phyloP scores from a whole-genome alignment of 1,140 invertebrate species.

The Sweltsa coloradensis region DNA sequence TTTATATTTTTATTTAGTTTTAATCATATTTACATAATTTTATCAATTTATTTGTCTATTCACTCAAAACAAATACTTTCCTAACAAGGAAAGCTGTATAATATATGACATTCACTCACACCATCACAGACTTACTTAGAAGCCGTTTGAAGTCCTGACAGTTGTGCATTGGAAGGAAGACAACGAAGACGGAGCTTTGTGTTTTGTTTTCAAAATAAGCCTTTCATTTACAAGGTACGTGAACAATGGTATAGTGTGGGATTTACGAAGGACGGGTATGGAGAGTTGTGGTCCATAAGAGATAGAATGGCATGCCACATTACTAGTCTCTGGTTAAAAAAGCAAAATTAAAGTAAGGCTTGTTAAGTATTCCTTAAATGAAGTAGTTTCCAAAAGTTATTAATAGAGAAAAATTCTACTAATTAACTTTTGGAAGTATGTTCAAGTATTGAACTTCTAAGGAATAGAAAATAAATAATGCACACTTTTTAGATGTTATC shows the following conservation, averaged over 20 bases:
- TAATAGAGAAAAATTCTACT: not conserved
- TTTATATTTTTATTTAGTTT: slow-evolving; percentile 10
- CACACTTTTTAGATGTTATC: too few species aligned
- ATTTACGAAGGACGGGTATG: not conserved
- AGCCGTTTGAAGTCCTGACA: slow-evolving; percentile 11
- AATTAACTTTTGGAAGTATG: not conserved
- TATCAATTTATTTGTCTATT: slow-evolving; percentile 1
- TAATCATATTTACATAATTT: slow-evolving; percentile 12
- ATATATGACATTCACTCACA: slow-evolving; percentile 5
- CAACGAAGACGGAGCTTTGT: slow-evolving; percentile 9
- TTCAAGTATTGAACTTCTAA: too few species aligned
- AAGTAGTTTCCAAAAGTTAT: not conserved
- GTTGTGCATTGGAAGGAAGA: slow-evolving; percentile 11
- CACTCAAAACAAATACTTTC: not conserved
- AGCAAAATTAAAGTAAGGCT: too few species aligned
- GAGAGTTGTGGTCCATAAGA: not conserved
- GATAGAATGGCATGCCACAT: not conserved
- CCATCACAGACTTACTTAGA: slow-evolving; percentile 11
- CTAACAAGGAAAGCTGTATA: not conserved
- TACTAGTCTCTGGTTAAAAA: not conserved
- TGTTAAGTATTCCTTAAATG: too few species aligned
- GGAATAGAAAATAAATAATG: too few species aligned
- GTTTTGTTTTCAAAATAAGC: not conserved
- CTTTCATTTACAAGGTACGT: not conserved
- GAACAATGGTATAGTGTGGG: not conserved